Conservation (phyloP, 1,140 invertebrate genomes). For the Aphidius gifuensis region DNA sequence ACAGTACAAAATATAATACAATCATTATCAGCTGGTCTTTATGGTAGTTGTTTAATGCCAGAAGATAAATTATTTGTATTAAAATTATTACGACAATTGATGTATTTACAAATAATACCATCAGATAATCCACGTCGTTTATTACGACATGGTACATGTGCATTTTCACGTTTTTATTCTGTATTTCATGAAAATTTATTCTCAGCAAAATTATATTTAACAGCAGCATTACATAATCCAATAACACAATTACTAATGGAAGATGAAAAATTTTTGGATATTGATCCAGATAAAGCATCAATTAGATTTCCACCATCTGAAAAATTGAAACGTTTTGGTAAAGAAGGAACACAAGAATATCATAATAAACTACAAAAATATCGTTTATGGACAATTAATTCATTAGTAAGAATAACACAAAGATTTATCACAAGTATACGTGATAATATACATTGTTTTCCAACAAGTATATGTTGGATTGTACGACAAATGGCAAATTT, state of each 20-base stretch:
- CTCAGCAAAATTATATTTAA: conserved; percentile 88
- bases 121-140: conserved; percentile 83
- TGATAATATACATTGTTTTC: conserved; percentile 89
- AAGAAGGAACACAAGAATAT: conserved; percentile 69
- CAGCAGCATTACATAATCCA: conserved; percentile 85
- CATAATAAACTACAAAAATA: conserved; percentile 71
- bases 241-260: conserved; percentile 91
- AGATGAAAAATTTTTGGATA: conserved; percentile 88
- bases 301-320: conserved; percentile 70
- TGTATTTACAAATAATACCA: conserved; percentile 77
- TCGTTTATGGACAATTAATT: conserved; percentile 74
- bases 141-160: conserved; percentile 79
- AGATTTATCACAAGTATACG: conserved; percentile 81
- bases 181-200: conserved; percentile 88
- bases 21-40: conserved; percentile 77
- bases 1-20: conserved; percentile 67
- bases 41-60: conserved; percentile 74
- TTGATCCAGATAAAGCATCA: conserved; percentile 84
- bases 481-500: conserved; percentile 73
- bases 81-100: conserved; percentile 74
- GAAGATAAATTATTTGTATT: conserved; percentile 80
- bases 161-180: conserved; percentile 87
- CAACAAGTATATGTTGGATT: conserved; percentile 76
- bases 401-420: conserved; percentile 76
- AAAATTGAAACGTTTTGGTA: conserved; percentile 75